Conservation (phyloP, 2,797 vertebrate species). For the Picus viridis region DNA sequence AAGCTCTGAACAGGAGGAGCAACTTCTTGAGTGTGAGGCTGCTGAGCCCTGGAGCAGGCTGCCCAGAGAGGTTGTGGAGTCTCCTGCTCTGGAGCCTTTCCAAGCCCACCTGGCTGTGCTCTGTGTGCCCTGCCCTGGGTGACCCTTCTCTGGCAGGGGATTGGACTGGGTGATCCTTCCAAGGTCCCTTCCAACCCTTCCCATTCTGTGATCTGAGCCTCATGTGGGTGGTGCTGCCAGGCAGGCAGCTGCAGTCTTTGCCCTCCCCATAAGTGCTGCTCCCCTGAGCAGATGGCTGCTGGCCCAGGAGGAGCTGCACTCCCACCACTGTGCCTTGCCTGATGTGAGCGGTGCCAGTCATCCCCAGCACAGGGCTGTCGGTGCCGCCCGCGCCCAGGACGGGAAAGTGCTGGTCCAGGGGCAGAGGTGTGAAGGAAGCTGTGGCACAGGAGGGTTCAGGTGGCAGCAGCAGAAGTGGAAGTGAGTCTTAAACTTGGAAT, state of each 20-base stretch:
- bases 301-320: fast-evolving
- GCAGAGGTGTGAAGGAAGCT: background rate
- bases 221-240: background rate
- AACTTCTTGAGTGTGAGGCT: too few relatives aligned
- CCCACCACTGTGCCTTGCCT: background rate
- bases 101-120: too few relatives aligned
- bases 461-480: background rate
- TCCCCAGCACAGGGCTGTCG: background rate
- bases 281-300: background rate
- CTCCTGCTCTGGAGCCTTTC: too few relatives aligned
- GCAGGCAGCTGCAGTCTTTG: background rate
- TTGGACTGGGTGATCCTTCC: too few relatives aligned
- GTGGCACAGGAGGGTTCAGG: background rate
- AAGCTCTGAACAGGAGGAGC: too few relatives aligned
- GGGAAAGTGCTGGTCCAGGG: background rate
- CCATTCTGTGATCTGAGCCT: background rate
- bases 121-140: too few relatives aligned
- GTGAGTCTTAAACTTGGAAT: background rate
- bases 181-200: too few relatives aligned
- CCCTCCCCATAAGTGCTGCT: background rate
- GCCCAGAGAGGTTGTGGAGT: too few relatives aligned
- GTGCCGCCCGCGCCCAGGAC: background rate
- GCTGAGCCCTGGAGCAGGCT: too few relatives aligned
- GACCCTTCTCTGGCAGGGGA: too few relatives aligned
- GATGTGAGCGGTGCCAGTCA: background rate